Conservation (phyloP, 2,888 invertebrate species). For the Hymenopus coronatus region DNA sequence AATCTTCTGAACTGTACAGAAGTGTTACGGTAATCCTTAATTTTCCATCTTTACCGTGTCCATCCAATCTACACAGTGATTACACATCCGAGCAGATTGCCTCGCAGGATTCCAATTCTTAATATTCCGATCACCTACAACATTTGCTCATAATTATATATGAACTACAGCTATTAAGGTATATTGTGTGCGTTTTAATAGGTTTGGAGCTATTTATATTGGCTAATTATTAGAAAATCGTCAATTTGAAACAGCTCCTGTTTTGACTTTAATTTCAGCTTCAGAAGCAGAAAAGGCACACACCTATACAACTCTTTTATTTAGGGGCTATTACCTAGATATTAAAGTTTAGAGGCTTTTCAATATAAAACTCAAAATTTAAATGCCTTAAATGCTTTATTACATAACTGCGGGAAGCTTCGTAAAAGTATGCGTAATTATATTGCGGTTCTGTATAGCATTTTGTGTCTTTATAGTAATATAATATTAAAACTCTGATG, state of each 20-base stretch:
- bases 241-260: background rate
- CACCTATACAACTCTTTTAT: background rate
- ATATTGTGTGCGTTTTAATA: background rate
- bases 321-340: background rate
- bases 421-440: no score
- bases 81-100: background rate
- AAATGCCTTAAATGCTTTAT: no score
- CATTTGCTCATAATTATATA: background rate
- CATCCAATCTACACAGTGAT: background rate
- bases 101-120: background rate
- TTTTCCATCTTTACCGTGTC: background rate
- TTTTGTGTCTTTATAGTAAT: no score
- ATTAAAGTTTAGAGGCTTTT: background rate
- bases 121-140: background rate
- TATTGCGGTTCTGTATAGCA: no score
- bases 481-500: no score
- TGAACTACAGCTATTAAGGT: background rate
- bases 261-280: background rate
- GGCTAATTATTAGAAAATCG: background rate
- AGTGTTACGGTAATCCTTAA: background rate
- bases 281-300: background rate
- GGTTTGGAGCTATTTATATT: background rate
- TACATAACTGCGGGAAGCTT: background rate
- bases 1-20: background rate
- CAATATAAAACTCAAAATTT: background rate